Percentiles rank a stretch among this genome's conserved stretches.
Conservation (phyloP, 2,113 vertebrate species). For the Lepus americanus region DNA sequence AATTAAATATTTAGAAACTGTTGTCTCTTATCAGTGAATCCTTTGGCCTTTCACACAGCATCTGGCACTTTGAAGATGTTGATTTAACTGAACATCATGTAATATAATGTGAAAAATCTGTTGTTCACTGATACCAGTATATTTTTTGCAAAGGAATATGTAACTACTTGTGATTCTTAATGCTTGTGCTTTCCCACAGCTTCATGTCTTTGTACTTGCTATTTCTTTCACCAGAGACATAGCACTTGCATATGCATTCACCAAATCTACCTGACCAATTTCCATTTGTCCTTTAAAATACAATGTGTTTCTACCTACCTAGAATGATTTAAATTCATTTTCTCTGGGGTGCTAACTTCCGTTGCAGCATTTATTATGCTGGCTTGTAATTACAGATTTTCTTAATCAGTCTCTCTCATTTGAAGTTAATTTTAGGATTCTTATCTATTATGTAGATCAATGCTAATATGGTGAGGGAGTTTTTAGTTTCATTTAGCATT, state of each 20-base stretch:
- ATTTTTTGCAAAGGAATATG: slow-evolving; percentile 32
- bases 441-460: slow-evolving; percentile 14
- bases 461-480: not conserved
- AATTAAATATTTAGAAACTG: slow-evolving; percentile 48
- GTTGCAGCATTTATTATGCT: slow-evolving; percentile 25
- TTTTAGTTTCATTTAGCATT: slow-evolving; percentile 41
- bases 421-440: not conserved
- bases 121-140: not conserved
- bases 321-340: not conserved
- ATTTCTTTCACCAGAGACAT: not conserved
- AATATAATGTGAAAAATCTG: slow-evolving; percentile 23
- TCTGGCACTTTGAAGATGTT: slow-evolving; percentile 37
- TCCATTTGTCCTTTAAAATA: not conserved
- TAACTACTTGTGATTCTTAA: not conserved
- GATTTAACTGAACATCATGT: slow-evolving; percentile 37
- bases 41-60: not conserved
- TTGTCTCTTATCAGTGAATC: not conserved
- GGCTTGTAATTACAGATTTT: slow-evolving; percentile 22
- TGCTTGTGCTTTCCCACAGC: not conserved
- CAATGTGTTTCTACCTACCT: not conserved
- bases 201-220: not conserved
- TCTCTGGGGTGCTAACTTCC: slow-evolving; percentile 7
- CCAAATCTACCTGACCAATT: not conserved
- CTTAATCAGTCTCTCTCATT: slow-evolving; percentile 24
- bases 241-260: not conserved